Conservation (phyloP, 2,797 vertebrate species). For the Schizopygopsis malacanthus region DNA sequence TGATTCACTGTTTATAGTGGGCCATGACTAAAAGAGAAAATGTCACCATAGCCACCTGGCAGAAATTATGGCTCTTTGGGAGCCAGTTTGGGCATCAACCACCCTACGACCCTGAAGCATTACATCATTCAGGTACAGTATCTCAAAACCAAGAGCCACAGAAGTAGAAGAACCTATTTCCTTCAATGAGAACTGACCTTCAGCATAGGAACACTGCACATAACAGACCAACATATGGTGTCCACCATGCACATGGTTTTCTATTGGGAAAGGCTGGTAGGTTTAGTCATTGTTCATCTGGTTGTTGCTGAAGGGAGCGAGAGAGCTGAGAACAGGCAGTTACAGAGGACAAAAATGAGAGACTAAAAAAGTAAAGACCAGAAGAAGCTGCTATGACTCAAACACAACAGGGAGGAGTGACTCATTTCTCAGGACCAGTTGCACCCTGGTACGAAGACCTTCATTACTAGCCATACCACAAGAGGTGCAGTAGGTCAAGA, state of each 20-base stretch:
- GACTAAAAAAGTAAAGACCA: conserved; percentile 38
- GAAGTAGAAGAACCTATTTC: background rate
- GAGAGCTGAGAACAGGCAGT: conserved; percentile 35
- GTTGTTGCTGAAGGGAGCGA: conserved; percentile 24
- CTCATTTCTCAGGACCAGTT: conserved; percentile 47
- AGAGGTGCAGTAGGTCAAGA: conserved; percentile 24
- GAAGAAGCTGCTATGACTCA: conserved; percentile 49
- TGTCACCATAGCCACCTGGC: conserved; percentile 74
- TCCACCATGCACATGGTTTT: conserved; percentile 42
- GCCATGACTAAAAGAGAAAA: conserved; percentile 60
- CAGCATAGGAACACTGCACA: conserved; percentile 33
- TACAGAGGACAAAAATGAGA: conserved; percentile 41
- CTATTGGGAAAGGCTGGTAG: conserved; percentile 47
- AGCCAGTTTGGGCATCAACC: background rate
- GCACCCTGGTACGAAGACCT: conserved; percentile 34
- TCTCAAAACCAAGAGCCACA: background rate
- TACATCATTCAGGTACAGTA: conserved; percentile 4
- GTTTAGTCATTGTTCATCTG: conserved; percentile 62
- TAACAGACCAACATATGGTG: conserved; percentile 62
- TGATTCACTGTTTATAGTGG: conserved; percentile 57
- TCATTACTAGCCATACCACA: conserved; percentile 21
- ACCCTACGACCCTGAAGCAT: background rate
- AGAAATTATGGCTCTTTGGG: background rate
- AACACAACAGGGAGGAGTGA: conserved; percentile 39
- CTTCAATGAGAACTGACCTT: conserved; percentile 58